Conservation (phyloP, 2,797 vertebrate species). For the Intellagama lesueurii region DNA sequence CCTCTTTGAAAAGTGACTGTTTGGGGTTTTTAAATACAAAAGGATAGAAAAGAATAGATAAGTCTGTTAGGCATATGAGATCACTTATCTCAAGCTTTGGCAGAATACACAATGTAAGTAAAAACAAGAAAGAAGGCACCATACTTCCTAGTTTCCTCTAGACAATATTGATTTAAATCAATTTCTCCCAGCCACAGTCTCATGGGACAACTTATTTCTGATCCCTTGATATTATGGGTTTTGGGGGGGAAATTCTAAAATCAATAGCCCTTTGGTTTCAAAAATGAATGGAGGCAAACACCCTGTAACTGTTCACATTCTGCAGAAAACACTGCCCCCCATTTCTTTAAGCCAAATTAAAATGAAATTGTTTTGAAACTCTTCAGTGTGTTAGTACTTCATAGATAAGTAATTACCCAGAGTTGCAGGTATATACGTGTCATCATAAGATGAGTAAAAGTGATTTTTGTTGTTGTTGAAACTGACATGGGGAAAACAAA, state of each 20-base stretch:
- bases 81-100: conserved; percentile 42
- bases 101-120: conserved; percentile 55
- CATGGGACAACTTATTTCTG: conserved; percentile 47
- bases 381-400: conserved; percentile 55
- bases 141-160: conserved; percentile 20
- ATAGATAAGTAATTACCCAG: conserved; percentile 23
- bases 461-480: not conserved
- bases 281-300: not conserved
- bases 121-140: conserved; percentile 31
- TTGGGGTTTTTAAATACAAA: conserved; percentile 58
- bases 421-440: not conserved
- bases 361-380: conserved; percentile 54
- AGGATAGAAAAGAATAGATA: conserved; percentile 55
- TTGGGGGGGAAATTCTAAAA: not conserved
- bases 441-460: not conserved
- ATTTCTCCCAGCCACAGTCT: not conserved
- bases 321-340: not conserved
- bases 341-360: conserved; percentile 2
- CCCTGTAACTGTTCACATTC: not conserved
- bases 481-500: not conserved
- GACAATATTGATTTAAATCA: conserved; percentile 21
- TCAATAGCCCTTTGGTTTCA: conserved; percentile 11
- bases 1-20: conserved; percentile 98
- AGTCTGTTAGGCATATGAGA: conserved; percentile 64
- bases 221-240: conserved; percentile 44